A percentile compares a stretch with the other conserved stretches of the same genome.
Conservation (phyloP, 1,140 invertebrate genomes). For the Megalonaias nervosa region DNA sequence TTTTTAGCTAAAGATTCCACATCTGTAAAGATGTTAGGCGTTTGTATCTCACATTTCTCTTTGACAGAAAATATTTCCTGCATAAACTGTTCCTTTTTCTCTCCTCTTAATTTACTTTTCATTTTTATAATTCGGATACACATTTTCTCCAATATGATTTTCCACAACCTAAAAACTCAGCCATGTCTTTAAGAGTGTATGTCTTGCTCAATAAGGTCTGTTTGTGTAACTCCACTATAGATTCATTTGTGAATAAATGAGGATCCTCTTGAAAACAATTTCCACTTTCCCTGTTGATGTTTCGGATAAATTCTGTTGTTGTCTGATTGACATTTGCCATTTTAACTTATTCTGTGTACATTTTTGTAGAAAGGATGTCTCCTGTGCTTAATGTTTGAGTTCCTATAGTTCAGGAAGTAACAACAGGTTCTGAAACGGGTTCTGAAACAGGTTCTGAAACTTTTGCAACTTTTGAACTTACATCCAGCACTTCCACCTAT, state of each 20-base stretch:
- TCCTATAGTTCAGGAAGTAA: no score
- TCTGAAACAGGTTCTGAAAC: no score
- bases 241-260: slow-evolving; percentile 11
- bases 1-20: slow-evolving; percentile 5
- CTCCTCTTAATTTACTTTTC: no score
- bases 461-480: no score
- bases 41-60: slow-evolving; percentile 5
- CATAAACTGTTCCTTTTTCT: not conserved
- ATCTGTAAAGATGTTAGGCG: slow-evolving; percentile 6
- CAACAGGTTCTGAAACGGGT: no score
- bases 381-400: slow-evolving; percentile 18
- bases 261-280: slow-evolving; percentile 4
- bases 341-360: slow-evolving; percentile 2
- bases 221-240: slow-evolving; percentile 10
- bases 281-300: slow-evolving; percentile 11
- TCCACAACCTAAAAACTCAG: not conserved
- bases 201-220: not conserved
- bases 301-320: not conserved
- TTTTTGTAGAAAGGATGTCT: slow-evolving; percentile 13
- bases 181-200: not conserved
- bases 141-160: no score
- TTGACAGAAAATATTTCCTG: slow-evolving; percentile 1
- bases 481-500: no score
- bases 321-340: not conserved
- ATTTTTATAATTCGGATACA: no score